A percentile compares a stretch with the other conserved stretches of the same genome.
These are phyloP conservation scores for Paratilapia polleni DNA, from an alignment of 2,113 vertebrate genomes.

Conservation along the genomic window DNA sequence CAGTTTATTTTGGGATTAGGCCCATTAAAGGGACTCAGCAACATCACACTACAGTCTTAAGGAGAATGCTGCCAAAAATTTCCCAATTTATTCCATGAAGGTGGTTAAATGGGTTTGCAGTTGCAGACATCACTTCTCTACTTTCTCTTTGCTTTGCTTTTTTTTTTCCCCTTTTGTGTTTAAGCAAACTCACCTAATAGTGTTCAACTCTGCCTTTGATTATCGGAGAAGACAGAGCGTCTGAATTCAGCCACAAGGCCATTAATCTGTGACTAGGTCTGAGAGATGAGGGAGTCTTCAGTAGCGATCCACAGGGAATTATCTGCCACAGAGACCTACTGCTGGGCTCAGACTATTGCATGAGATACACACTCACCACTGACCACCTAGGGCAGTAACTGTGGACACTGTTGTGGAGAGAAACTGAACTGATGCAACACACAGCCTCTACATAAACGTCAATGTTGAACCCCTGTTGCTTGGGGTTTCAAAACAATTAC, in stretches of 20 bases:
- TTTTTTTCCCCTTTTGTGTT: background rate
- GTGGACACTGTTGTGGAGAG: slow-evolving; percentile 24
- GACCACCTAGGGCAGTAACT: slow-evolving; percentile 29
- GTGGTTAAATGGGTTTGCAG: background rate
- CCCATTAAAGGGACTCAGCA: background rate
- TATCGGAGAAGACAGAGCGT: slow-evolving; percentile 54
- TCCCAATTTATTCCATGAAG: background rate
- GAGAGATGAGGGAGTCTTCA: slow-evolving; percentile 52
- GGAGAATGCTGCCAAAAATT: background rate
- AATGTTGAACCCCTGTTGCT: background rate
- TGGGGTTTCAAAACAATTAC: background rate
- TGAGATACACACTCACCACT: background rate
- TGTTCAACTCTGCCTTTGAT: slow-evolving; percentile 51
- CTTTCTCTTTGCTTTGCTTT: background rate
- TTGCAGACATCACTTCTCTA: background rate
- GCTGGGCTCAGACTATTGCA: slow-evolving; percentile 31
- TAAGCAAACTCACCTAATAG: slow-evolving; percentile 11
- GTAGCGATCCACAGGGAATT: slow-evolving; percentile 27
- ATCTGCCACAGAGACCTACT: slow-evolving; percentile 48
- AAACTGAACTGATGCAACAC: slow-evolving; percentile 24
- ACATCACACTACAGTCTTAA: background rate
- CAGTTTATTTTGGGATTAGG: background rate
- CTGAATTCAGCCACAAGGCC: slow-evolving; percentile 60
- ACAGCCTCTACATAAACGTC: background rate
- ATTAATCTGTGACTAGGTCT: slow-evolving; percentile 59